Conservation (phyloP, 2,113 vertebrate species). For the Corapipo altera region DNA sequence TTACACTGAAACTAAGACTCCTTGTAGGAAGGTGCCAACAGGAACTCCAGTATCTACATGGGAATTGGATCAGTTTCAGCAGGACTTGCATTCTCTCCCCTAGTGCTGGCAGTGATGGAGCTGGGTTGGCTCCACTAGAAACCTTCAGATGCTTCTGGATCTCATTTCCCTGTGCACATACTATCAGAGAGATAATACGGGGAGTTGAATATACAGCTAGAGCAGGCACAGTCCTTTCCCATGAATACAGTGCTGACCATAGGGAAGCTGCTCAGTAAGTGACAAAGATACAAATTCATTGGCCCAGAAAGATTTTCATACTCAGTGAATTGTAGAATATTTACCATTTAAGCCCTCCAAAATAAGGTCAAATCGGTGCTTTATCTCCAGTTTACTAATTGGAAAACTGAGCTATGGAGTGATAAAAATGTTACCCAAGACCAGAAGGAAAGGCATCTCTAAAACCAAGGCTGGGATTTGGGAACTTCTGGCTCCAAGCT, state of each 20-base stretch:
- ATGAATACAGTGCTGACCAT: background rate
- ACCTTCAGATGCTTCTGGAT: background rate
- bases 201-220: background rate
- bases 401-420: background rate
- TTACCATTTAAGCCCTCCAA: background rate
- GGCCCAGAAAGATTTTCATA: background rate
- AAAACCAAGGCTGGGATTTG: background rate
- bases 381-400: background rate
- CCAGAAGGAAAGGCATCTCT: background rate
- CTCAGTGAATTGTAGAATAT: background rate
- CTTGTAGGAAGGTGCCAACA: background rate
- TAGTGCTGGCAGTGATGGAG: background rate
- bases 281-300: background rate
- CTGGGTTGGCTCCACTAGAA: background rate
- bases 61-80: background rate
- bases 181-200: background rate
- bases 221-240: background rate
- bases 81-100: background rate
- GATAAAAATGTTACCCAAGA: background rate
- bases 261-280: background rate
- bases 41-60: fast-evolving
- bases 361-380: background rate
- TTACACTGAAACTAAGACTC: background rate
- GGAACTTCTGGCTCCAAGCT: background rate
- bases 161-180: background rate